Percentiles rank a stretch among this genome's conserved stretches.
Evolutionary conservation across 2,797 vertebrate species (phyloP).

Genomic region (Sardinella longiceps): DNA sequence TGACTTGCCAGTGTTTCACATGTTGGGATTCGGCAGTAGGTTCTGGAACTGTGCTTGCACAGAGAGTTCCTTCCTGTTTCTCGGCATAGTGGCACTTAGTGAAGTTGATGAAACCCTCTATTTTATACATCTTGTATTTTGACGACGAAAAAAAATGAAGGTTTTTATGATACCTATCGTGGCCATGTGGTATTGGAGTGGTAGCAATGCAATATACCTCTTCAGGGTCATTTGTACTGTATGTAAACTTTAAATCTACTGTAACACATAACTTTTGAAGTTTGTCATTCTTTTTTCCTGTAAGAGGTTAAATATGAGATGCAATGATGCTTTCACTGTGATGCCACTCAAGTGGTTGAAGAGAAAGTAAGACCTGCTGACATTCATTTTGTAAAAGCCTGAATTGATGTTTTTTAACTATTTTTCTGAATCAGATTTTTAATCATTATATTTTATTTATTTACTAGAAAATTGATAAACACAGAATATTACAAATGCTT

Average conservation of each 20-base stretch:
- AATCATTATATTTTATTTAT: neutral
- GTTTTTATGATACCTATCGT: neutral
- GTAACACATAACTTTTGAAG: neutral
- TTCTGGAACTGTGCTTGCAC: neutral
- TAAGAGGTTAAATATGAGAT: neutral
- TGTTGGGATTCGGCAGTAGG: neutral
- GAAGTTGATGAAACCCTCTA: neutral
- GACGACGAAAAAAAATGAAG: neutral
- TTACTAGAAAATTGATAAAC: too few species aligned
- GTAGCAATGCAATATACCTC: neutral
- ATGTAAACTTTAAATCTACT: neutral
- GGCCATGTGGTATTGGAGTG: constrained; percentile 12
- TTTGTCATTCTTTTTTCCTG: neutral
- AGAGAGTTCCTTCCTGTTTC: neutral
- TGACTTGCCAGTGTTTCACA: neutral
- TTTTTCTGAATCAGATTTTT: neutral
- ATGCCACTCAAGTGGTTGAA: neutral
- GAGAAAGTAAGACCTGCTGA: neutral
- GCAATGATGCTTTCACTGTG: neutral
- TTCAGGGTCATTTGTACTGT: neutral
- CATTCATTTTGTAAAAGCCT: neutral
- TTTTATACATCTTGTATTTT: neutral
- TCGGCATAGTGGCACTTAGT: neutral
- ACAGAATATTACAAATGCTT: too few species aligned
- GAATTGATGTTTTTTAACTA: too few species aligned